phyloP scores from a whole-genome alignment of 2,113 vertebrate species.

The Ailuropoda melanoleuca region DNA sequence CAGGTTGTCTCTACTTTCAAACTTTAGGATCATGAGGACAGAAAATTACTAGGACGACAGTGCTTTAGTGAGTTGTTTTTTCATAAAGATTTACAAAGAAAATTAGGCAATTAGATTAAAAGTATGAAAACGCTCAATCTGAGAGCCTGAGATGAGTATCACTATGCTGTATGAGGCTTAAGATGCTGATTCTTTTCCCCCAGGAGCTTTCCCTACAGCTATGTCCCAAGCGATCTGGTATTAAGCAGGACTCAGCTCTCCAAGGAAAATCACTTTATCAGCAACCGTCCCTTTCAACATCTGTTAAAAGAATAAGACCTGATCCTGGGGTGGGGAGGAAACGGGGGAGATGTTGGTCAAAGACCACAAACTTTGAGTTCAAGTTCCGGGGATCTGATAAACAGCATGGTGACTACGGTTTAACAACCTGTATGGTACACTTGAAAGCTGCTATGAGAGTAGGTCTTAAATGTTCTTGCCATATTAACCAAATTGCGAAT shows the following conservation, averaged over 20 bases:
- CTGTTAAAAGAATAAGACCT: background rate
- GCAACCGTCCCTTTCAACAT: background rate
- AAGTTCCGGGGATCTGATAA: background rate
- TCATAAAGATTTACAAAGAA: background rate
- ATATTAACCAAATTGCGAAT: background rate
- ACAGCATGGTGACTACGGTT: background rate
- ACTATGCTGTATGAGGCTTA: background rate
- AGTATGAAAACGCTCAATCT: background rate
- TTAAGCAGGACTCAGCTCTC: background rate
- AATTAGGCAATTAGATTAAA: background rate
- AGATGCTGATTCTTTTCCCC: background rate
- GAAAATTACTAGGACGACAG: background rate
- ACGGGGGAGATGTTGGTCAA: background rate
- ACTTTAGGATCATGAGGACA: background rate
- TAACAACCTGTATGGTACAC: background rate
- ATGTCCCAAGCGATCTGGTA: background rate
- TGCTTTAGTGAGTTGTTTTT: background rate
- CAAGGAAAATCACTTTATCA: background rate
- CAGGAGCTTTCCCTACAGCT: background rate
- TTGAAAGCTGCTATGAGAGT: background rate
- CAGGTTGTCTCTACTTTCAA: background rate
- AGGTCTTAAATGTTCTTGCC: background rate
- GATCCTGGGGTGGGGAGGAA: background rate
- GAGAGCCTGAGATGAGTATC: background rate
- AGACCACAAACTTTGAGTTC: too few relatives aligned